Evolutionary conservation across 1,140 invertebrate genomes (phyloP), one percentile per base, ranked within the genome.

Genomic region (Saccostrea cuccullata): DNA sequence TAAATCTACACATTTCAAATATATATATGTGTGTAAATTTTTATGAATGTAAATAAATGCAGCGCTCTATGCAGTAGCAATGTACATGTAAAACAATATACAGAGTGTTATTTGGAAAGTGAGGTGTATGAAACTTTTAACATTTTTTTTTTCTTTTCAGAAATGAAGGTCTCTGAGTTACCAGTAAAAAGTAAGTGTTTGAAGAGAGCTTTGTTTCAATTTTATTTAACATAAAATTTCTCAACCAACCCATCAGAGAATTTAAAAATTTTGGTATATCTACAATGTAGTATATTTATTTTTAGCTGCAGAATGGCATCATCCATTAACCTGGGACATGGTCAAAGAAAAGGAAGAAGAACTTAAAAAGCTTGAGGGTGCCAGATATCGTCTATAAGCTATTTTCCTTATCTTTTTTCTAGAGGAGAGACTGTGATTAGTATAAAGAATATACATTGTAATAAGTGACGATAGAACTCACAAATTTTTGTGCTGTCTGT

Each of bases 271-370:
- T 36, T 9, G 9, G 47, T 47, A 47, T 5, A 64, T 20, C 58
- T 64, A n/a, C 58, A 64, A 0, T 64, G 15, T 20, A 20, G 6
- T 47, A 47, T 5, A 64, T 64, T 20, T 17, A 64, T 20, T 64
- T 73, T 30, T 36, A 77, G 70, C 23, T 36, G 70, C 70, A 12
- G 30, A 77, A 3, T 77, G 23, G 26, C 70, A 77, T 77, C 70
- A 77, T 36, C 12, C 70, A 36, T 36, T 30, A 8, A 30, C 6
- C 70, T 77, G 70, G 70, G 70, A 77, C 15, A 77, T 77, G 70
- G 70, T 77, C 26, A 77, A 77, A 17, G 70, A 77, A 6, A 77
- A 77, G 70, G 70, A 77, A 17, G 70, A 77, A 26, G 70, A 77
- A 36, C 30, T 77, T 12, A 77, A 77, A 36, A 77, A 30, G 13